phyloP scores from a whole-genome alignment of 2,797 vertebrate genomes.

The Urocyon cinereoargenteus region DNA sequence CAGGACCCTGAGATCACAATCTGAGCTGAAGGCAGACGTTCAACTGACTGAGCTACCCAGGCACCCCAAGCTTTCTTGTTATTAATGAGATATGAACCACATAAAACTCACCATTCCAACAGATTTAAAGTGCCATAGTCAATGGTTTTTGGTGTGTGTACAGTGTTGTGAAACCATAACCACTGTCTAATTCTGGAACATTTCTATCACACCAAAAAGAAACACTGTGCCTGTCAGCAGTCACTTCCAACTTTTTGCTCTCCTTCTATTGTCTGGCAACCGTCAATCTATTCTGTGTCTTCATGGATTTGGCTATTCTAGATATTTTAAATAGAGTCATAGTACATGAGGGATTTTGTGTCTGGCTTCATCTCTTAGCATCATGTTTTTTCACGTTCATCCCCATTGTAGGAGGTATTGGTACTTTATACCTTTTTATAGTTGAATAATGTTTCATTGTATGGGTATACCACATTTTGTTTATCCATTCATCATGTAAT shows the following conservation, averaged over 20 bases:
- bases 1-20: too few species aligned
- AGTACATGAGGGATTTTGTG: neutral
- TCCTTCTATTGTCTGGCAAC: neutral
- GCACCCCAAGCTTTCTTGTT: neutral
- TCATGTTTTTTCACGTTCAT: neutral
- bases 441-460: neutral
- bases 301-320: neutral
- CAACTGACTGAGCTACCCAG: too few species aligned
- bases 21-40: too few species aligned
- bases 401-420: neutral
- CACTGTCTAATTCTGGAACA: neutral
- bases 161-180: neutral
- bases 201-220: neutral
- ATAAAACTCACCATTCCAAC: neutral
- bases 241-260: neutral
- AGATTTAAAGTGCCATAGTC: neutral
- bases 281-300: neutral
- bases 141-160: neutral
- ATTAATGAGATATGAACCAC: slow-evolving; percentile 16
- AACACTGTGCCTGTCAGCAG: neutral
- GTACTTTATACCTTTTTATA: neutral
- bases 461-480: neutral
- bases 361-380: neutral
- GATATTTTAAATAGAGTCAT: neutral
- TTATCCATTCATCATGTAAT: neutral